A percentile compares a stretch with the other conserved stretches of the same genome.
Conservation (phyloP, 2,797 vertebrate genomes). For the Halcyon smyrnensis region DNA sequence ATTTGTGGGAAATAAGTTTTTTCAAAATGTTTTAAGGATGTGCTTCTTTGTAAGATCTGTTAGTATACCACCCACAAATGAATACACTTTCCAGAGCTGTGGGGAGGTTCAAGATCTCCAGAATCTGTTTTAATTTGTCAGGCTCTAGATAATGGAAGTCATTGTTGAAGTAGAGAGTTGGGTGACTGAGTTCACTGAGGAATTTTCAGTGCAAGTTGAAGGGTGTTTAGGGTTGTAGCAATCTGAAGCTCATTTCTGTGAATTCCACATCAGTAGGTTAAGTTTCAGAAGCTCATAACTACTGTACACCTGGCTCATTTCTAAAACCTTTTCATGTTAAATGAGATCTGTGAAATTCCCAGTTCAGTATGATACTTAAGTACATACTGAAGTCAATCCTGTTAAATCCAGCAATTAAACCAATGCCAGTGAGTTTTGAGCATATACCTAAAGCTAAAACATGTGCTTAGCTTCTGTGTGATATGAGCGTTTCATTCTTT, state of each 20-base stretch:
- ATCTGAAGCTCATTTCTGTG: not conserved
- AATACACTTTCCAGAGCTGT: not conserved
- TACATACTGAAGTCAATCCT: not conserved
- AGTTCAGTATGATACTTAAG: not conserved
- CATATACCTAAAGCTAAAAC: not conserved
- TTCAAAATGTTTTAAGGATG: not conserved
- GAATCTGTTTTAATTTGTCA: not conserved
- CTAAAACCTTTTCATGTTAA: slow-evolving; percentile 14
- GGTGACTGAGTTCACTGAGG: not conserved
- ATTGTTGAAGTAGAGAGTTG: not conserved
- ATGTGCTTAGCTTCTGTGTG: not conserved
- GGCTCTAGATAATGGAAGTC: not conserved
- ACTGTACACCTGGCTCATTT: not conserved
- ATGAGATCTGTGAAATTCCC: slow-evolving; percentile 19
- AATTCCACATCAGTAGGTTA: not conserved
- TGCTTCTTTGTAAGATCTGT: not conserved
- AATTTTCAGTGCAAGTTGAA: not conserved
- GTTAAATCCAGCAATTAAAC: slow-evolving; percentile 6
- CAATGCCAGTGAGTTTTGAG: not conserved
- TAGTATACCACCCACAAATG: not conserved
- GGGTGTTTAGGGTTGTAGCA: not conserved
- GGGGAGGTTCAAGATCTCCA: not conserved
- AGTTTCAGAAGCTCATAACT: not conserved
- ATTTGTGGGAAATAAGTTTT: not conserved
- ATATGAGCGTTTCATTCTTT: not conserved